phyloP scores from a whole-genome alignment of 2,888 invertebrate genomes.

The Drosophila atripex region DNA sequence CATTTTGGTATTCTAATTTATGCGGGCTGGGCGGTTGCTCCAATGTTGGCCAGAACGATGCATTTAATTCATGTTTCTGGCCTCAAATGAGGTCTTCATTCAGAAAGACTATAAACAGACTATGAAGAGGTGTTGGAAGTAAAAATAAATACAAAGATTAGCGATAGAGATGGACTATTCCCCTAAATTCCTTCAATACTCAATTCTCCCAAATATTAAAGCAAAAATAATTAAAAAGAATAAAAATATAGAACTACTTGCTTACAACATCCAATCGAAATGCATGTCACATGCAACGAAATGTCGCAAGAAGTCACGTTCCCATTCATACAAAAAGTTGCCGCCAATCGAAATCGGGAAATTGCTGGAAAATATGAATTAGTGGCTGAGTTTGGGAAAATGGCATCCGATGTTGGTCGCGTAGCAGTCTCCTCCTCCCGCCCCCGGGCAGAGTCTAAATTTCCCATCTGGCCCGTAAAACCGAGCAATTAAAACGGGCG shows the following conservation, averaged over 20 bases:
- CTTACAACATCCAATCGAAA: slow-evolving; percentile 42
- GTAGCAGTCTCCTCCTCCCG: too few relatives aligned
- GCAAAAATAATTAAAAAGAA: slow-evolving; percentile 13
- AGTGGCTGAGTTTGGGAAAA: slow-evolving; percentile 30
- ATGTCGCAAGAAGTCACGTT: slow-evolving; percentile 59
- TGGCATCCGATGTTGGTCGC: slow-evolving; percentile 14
- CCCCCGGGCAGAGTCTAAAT: too few relatives aligned
- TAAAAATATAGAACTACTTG: slow-evolving; percentile 12
- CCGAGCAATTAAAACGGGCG: slow-evolving; percentile 58
- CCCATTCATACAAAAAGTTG: slow-evolving; percentile 50
- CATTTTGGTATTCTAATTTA: slow-evolving; percentile 66
- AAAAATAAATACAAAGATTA: slow-evolving; percentile 31
- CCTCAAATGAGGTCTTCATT: slow-evolving; percentile 33
- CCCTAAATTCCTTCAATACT: too few relatives aligned
- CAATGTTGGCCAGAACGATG: slow-evolving; percentile 67
- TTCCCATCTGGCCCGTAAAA: slow-evolving; percentile 66
- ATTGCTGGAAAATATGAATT: slow-evolving; percentile 24
- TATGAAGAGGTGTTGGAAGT: slow-evolving; percentile 3
- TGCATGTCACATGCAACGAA: slow-evolving; percentile 64
- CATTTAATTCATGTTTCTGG: slow-evolving; percentile 63
- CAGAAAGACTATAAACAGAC: slow-evolving; percentile 12
- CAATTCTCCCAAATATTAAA: not conserved
- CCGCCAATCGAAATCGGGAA: slow-evolving; percentile 59
- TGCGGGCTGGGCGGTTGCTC: slow-evolving; percentile 63
- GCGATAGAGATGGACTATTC: slow-evolving; percentile 16